Percentiles rank a stretch among this genome's conserved stretches.
Conservation (phyloP, 2,113 vertebrate species). For the Catharus bicknelli region DNA sequence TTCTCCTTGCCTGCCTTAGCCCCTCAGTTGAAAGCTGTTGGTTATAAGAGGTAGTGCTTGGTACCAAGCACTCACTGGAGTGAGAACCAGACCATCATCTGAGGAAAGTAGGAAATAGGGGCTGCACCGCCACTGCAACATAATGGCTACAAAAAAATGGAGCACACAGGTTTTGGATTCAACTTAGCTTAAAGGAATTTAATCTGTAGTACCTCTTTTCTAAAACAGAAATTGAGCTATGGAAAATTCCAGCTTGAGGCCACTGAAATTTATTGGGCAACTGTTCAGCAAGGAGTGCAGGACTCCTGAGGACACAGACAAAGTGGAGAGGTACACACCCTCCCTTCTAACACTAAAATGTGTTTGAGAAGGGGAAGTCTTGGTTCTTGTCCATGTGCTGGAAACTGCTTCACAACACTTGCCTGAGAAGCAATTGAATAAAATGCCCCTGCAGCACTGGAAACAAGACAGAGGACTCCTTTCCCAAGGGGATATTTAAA, state of each 20-base stretch:
- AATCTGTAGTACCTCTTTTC: not conserved
- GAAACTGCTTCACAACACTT: not conserved
- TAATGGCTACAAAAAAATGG: not conserved
- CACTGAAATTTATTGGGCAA: not conserved
- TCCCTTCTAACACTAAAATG: not conserved
- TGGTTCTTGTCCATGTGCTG: not conserved
- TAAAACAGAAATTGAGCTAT: not conserved
- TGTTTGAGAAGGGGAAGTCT: not conserved
- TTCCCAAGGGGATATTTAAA: conserved; percentile 51
- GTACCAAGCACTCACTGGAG: not conserved
- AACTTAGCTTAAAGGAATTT: not conserved
- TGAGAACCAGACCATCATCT: not conserved
- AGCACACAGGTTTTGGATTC: not conserved
- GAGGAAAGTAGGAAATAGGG: not conserved
- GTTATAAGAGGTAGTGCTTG: not conserved
- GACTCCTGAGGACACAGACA: not conserved
- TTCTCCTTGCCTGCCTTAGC: not conserved
- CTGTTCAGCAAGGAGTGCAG: not conserved
- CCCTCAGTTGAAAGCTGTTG: not conserved
- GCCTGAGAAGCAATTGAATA: not conserved
- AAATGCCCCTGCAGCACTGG: not conserved
- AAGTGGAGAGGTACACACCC: not conserved
- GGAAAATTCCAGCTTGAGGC: not conserved
- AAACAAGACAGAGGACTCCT: conserved; percentile 36
- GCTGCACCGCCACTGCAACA: not conserved